Base-by-base conservation (phyloP, 2,888 invertebrate genomes). In the Ferdinandea cuprea region DNA sequence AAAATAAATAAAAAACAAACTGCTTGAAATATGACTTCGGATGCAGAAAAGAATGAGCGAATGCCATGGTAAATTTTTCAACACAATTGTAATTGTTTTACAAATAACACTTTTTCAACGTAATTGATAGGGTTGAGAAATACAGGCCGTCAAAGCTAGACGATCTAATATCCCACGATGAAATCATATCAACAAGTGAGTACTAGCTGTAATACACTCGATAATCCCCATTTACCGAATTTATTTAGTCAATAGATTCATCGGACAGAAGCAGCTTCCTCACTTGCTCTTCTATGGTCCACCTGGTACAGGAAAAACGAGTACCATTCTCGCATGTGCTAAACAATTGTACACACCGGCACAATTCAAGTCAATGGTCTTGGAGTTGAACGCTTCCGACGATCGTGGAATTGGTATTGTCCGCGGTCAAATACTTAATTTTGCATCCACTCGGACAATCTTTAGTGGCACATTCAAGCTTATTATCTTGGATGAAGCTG, bases 271-370 rank as follows among this genome's bases (percentile, higher is more conserved):
- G 89, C 96, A 97, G 86, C 91, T 99, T 52, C 99, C 99, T 0
- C 99, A 99, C 92, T 92, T 99, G 68, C 91, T 99, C 25, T 96
- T 99, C 88, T 99, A 99, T 92, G 99, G 99, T 0, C 99, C 99
- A 8, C 99, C 99, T 0, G 99, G 99, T 65, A 99, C 99, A 25
- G 99, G 98, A 3, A 99, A 99, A 92, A 99, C 99, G 0, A 98
- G 97, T 85, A 99, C 99, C 6, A 98, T 99, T 85, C 92, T 99
- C 81, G 99, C 99, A 19, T 98, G 98, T 91, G 99, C 99, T 1
- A 95, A 94, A 86, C 95, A 97, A 91, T 93, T 99, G 86, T 99
- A 99, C 89, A 93, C 95, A 3, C 95, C 96, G 5, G 94, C 95
- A 79, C 97, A 98, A 88, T 97, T 98, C 88, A 95, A 95, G 89